Percentiles rank a stretch among this genome's conserved stretches.
Conservation (phyloP, 2,797 vertebrate species). For the Pelochelys cantorii region DNA sequence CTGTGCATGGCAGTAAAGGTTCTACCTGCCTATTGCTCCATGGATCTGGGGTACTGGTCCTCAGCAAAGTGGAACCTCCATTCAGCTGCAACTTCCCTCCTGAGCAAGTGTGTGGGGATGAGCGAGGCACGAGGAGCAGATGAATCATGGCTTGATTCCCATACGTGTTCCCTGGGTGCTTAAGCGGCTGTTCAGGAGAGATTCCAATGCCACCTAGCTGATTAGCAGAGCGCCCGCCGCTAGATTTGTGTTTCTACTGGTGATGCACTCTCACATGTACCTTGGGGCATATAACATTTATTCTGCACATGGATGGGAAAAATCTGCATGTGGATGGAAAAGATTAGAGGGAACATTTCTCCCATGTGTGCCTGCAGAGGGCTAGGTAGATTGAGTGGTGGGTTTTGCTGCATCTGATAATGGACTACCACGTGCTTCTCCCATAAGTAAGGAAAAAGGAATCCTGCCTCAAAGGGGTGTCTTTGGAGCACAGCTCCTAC, state of each 20-base stretch:
- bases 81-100: background rate
- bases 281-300: too few species aligned
- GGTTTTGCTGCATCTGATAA: accelerated
- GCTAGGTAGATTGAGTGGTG: background rate
- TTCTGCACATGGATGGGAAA: too few species aligned
- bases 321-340: too few species aligned
- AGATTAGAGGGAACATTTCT: background rate
- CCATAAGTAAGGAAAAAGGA: background rate
- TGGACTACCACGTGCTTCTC: accelerated
- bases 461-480: background rate
- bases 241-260: too few species aligned
- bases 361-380: background rate
- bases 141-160: too few species aligned
- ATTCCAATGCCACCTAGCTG: too few species aligned
- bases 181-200: too few species aligned
- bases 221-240: too few species aligned
- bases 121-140: too few species aligned
- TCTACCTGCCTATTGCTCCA: background rate
- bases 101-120: background rate
- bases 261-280: too few species aligned
- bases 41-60: background rate
- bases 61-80: accelerated
- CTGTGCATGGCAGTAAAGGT: background rate
- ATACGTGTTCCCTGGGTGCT: too few species aligned
- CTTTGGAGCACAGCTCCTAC: background rate